Percentiles rank a stretch among this genome's conserved stretches.
Conservation (phyloP, 92 coral and sea anemone genomes). For the Siderastrea siderea region DNA sequence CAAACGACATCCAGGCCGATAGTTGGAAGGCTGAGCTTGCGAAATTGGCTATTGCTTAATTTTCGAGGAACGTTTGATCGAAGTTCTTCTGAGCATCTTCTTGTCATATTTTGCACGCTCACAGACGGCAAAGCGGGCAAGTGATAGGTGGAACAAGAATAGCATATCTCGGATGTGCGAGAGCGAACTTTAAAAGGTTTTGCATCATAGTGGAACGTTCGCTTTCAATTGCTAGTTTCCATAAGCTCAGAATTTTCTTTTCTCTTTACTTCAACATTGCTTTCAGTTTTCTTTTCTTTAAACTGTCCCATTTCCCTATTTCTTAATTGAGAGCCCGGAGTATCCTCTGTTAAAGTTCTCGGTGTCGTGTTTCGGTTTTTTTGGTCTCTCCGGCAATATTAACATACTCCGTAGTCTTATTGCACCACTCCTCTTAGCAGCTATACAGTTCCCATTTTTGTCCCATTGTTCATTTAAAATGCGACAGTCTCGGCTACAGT, state of each 20-base stretch:
- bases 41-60: background rate
- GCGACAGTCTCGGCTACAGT: background rate
- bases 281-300: background rate
- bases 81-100: background rate
- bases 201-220: background rate
- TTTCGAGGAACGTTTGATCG: background rate
- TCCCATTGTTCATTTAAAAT: no score
- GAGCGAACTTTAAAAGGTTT: conserved; percentile 9
- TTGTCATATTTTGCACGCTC: background rate
- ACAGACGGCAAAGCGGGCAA: background rate
- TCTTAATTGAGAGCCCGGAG: background rate
- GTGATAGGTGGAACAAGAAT: background rate
- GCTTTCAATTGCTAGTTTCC: background rate
- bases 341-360: background rate
- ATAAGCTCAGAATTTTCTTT: background rate
- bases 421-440: background rate
- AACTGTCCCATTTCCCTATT: background rate
- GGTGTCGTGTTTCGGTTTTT: background rate
- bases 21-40: background rate
- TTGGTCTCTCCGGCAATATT: background rate
- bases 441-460: background rate
- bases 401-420: background rate
- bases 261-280: background rate
- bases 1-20: background rate
- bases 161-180: background rate